Percentiles rank a stretch among this genome's conserved stretches.
Conservation (phyloP, 2,113 vertebrate genomes). For the Junco hyemalis region DNA sequence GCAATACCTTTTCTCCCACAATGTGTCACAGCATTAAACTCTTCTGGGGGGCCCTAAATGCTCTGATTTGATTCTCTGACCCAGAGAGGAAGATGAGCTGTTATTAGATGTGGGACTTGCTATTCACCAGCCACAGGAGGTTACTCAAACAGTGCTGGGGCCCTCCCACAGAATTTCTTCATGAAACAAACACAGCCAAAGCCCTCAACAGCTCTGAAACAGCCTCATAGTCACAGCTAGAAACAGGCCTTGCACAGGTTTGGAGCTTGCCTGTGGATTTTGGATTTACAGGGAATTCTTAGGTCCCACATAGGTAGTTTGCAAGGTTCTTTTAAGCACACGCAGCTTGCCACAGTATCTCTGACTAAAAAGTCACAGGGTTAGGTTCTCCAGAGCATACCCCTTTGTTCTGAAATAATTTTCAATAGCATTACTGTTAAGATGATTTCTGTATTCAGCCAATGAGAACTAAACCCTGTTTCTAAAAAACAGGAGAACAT, state of each 20-base stretch:
- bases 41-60: not conserved
- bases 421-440: not conserved
- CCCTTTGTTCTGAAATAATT: not conserved
- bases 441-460: not conserved
- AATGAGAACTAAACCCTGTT: not conserved
- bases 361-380: not conserved
- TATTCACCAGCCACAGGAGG: not conserved
- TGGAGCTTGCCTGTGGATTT: not conserved
- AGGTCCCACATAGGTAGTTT: not conserved
- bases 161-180: not conserved
- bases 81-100: not conserved
- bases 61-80: not conserved
- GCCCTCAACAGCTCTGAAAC: not conserved
- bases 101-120: not conserved
- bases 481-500: not conserved
- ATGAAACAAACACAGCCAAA: not conserved
- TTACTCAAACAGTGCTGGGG: not conserved
- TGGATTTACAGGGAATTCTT: not conserved
- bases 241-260: not conserved
- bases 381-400: not conserved
- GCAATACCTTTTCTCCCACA: not conserved
- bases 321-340: not conserved
- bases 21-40: not conserved
- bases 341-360: fast-evolving
- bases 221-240: not conserved